These are phyloP conservation scores for Momotus momota DNA, from an alignment of 2,797 vertebrate species.

Conservation along the genomic window DNA sequence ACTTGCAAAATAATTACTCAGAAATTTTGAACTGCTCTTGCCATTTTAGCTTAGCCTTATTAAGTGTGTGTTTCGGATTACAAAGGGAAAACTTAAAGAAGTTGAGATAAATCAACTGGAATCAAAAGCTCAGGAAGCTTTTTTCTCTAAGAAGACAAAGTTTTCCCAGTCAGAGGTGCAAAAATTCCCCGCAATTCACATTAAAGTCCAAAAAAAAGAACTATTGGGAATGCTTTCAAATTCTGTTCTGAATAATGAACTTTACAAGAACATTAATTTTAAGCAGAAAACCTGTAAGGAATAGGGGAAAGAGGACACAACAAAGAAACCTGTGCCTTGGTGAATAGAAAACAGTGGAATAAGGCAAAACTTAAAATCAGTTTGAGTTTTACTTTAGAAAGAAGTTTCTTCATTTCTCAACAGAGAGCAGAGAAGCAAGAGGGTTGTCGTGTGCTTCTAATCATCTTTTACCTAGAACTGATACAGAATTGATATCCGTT, in stretches of 20 bases:
- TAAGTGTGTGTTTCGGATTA: neutral
- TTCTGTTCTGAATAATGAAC: neutral
- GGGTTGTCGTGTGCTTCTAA: neutral
- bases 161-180: neutral
- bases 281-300: neutral
- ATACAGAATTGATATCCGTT: neutral
- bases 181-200: neutral
- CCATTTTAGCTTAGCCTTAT: neutral
- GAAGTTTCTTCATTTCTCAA: neutral
- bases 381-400: neutral
- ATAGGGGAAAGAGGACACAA: neutral
- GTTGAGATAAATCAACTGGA: neutral
- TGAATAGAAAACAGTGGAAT: neutral
- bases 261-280: neutral
- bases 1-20: neutral
- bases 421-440: neutral
- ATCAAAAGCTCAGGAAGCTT: neutral
- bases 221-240: neutral
- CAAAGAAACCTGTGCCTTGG: neutral
- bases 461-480: neutral
- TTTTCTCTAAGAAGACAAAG: neutral
- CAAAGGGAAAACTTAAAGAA: neutral
- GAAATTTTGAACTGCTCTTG: neutral
- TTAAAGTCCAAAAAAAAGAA: neutral
- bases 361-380: neutral